phyloP scores from a whole-genome alignment of 2,113 vertebrate species.

The Deroptyus accipitrinus region DNA sequence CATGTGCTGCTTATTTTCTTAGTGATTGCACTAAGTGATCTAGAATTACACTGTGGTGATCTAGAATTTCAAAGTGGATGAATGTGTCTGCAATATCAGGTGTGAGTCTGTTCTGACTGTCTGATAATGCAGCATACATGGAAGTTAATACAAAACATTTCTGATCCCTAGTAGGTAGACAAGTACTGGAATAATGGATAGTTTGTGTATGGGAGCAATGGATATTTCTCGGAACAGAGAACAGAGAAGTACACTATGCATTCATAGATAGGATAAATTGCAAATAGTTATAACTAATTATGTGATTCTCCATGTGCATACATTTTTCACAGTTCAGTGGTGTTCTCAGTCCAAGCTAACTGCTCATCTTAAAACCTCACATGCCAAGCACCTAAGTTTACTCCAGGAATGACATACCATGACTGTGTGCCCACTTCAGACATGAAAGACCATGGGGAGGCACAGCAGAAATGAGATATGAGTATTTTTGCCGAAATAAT shows the following conservation, averaged over 20 bases:
- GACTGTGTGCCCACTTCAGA: neutral
- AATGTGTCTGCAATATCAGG: neutral
- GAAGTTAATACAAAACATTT: neutral
- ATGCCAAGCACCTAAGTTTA: neutral
- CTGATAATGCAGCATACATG: neutral
- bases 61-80: neutral
- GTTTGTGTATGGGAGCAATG: rapidly evolving
- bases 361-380: neutral
- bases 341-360: neutral
- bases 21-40: neutral
- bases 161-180: neutral
- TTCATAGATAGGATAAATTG: neutral
- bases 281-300: rapidly evolving
- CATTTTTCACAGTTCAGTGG: neutral
- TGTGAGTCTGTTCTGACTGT: neutral
- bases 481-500: neutral
- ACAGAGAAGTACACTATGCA: neutral
- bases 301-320: neutral
- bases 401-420: neutral
- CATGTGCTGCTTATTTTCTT: neutral
- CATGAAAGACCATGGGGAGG: neutral
- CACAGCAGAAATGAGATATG: neutral
- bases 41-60: neutral
- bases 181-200: neutral
- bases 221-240: neutral